phyloP scores from a whole-genome alignment of 2,113 vertebrate species.

The Sinocyclocheilus maitianheensis region DNA sequence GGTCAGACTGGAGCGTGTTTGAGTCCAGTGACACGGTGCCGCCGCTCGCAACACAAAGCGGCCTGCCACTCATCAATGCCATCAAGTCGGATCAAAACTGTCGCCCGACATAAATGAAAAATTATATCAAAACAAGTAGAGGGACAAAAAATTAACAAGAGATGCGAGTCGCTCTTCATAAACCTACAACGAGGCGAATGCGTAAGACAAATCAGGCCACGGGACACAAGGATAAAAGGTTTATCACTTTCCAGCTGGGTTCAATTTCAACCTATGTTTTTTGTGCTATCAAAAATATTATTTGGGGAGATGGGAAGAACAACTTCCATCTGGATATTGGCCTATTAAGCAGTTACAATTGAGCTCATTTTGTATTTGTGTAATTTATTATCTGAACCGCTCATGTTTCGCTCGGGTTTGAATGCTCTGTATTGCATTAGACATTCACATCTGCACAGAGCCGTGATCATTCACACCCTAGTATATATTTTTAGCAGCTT shows the following conservation, averaged over 20 bases:
- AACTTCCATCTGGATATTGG: neutral
- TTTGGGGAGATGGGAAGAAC: neutral
- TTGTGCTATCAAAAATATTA: neutral
- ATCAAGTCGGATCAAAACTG: slow-evolving; percentile 31
- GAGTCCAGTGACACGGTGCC: neutral
- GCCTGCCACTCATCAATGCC: slow-evolving; percentile 30
- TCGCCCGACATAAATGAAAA: slow-evolving; percentile 14
- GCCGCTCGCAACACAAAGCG: slow-evolving; percentile 1
- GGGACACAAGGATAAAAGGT: neutral
- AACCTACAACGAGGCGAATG: neutral
- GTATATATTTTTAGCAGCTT: slow-evolving; percentile 51
- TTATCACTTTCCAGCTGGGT: neutral
- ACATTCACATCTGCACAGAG: slow-evolving; percentile 10
- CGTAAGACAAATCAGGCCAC: slow-evolving; percentile 9
- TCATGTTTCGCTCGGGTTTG: neutral
- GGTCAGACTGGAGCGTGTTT: slow-evolving; percentile 8
- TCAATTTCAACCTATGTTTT: neutral
- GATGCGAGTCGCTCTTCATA: slow-evolving; percentile 9
- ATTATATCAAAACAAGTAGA: slow-evolving; percentile 7
- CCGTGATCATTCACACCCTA: slow-evolving; percentile 28
- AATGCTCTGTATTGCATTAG: neutral
- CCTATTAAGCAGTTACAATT: neutral
- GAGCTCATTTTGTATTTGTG: slow-evolving; percentile 12
- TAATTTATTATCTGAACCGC: neutral
- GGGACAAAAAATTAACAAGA: slow-evolving; percentile 7